Evolutionary conservation across 2,797 vertebrate genomes (phyloP), one percentile per base, ranked within the genome.

Genomic region (Eleutherodactylus coqui): DNA sequence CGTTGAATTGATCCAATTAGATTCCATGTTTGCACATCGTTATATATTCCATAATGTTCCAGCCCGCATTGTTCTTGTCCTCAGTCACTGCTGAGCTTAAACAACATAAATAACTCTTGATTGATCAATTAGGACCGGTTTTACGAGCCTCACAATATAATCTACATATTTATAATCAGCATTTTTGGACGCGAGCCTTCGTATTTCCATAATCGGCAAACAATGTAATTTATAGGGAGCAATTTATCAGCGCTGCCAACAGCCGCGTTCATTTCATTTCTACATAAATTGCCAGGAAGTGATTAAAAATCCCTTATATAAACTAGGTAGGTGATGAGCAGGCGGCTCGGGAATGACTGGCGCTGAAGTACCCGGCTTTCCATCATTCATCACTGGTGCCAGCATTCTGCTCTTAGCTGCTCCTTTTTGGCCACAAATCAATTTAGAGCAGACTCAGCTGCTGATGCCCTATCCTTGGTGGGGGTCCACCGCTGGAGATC

Each of bases 121-220:
- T 70, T 2, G 38, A 70, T 43, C 21, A 0, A 70, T 13, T 43
- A 13, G 4, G 36, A 73, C 70, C 41, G 70, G 70, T 73, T 73
- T 73, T 73, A 45, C 70, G 41, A 45, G 41, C 70, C 70, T 27
- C 0, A 24, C 4, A 21, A 14, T 43, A 43, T 43, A 11, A 45
- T 45, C 24, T 27, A n/a, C 19, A n/a, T 72, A 72, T 41, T 72
- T 72, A 72, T 72, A 73, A 73, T 43, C n/a, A 21, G 27, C 38
- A 43, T 43, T 43, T 72, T 4, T 45, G 8, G 16, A 2, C 38
- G 27, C 38, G 0, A n/a, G n/a, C n/a, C n/a, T n/a, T n/a, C 6
- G 43, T 0, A 73, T 73, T 43, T 73, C 41, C 70, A 73, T 73
- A 73, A 73, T 27, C 5, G 29, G 16, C 70, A 73, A 43, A 73